phyloP scores from a whole-genome alignment of 2,888 invertebrate species.

The Coelinius sp. region DNA sequence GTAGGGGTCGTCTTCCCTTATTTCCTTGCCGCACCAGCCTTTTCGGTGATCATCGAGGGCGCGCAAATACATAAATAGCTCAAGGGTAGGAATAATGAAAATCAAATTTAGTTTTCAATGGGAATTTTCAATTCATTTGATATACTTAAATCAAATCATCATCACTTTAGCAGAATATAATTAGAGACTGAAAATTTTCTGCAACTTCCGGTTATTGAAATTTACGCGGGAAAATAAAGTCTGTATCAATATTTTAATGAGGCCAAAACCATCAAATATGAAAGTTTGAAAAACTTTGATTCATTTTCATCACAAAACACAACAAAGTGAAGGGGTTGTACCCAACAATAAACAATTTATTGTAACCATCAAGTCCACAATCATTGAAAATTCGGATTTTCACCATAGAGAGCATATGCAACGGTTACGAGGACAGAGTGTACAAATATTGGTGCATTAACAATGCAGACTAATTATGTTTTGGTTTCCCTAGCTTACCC shows the following conservation, averaged over 20 bases:
- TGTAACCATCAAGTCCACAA: neutral
- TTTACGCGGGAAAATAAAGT: neutral
- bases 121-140: neutral
- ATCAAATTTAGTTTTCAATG: constrained; percentile 55
- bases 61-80: constrained; percentile 59
- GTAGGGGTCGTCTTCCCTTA: neutral
- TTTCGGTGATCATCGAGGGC: constrained; percentile 41
- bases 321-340: neutral
- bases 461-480: constrained; percentile 71
- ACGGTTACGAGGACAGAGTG: constrained; percentile 62
- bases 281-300: neutral
- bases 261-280: neutral
- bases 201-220: neutral
- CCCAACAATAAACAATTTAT: constrained; percentile 7
- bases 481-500: constrained; percentile 60
- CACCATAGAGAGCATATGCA: constrained; percentile 28
- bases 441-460: constrained; percentile 71
- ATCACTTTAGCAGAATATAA: no score
- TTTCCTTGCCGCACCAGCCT: neutral
- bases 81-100: constrained; percentile 58
- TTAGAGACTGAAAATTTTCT: neutral
- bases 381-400: constrained; percentile 13
- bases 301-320: neutral
- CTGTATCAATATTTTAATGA: neutral
- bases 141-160: neutral